phyloP scores from a whole-genome alignment of 2,888 invertebrate genomes.

The Agapostemon virescens region DNA sequence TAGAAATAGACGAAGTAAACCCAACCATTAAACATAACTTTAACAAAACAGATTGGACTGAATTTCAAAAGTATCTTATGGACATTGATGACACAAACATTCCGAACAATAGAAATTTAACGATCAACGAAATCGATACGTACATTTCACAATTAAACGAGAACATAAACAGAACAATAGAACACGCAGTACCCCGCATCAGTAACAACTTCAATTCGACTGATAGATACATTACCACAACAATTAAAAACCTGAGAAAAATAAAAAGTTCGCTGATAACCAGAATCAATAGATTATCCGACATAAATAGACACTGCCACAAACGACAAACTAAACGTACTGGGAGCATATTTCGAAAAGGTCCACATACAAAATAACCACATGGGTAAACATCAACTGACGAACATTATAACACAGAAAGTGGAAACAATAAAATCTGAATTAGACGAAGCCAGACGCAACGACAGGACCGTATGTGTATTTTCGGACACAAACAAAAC shows the following conservation, averaged over 20 bases:
- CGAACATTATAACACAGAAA: background rate
- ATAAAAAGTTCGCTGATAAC: no score
- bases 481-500: no score
- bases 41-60: background rate
- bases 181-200: background rate
- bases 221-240: background rate
- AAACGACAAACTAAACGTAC: background rate
- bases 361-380: background rate
- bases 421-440: background rate
- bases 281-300: background rate
- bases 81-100: background rate
- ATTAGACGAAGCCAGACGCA: no score
- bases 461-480: no score
- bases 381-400: background rate
- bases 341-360: background rate
- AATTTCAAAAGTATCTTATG: background rate
- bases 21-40: background rate
- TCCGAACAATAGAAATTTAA: constrained; percentile 13
- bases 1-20: background rate
- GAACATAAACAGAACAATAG: background rate
- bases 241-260: background rate
- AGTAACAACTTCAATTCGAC: background rate
- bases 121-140: constrained; percentile 5
- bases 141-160: background rate
- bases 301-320: constrained; percentile 13